These are phyloP conservation scores for Chiloscyllium plagiosum DNA, from an alignment of 2,113 vertebrate species.

Conservation along the genomic window DNA sequence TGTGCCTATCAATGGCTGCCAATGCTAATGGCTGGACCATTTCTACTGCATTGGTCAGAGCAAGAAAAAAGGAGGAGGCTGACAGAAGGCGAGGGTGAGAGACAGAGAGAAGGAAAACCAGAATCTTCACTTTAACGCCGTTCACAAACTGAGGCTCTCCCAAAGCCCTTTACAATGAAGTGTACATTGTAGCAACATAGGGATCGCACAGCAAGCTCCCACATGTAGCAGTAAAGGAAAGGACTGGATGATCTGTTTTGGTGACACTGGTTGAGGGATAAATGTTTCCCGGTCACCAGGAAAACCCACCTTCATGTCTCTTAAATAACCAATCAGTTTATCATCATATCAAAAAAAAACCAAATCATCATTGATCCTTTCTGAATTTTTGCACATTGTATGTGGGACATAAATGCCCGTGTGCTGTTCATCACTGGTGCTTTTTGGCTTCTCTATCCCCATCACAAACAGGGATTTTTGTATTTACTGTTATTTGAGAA, in stretches of 20 bases:
- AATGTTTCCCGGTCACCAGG: not conserved
- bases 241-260: not conserved
- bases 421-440: not conserved
- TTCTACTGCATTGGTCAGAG: not conserved
- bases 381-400: not conserved
- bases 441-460: not conserved
- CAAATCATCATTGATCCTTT: not conserved
- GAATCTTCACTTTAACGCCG: not conserved
- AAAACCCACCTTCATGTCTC: not conserved
- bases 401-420: not conserved
- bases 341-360: not conserved
- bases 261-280: not conserved
- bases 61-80: too few relatives aligned
- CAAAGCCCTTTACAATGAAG: not conserved
- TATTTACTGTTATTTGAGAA: not conserved
- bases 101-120: not conserved
- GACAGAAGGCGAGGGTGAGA: not conserved
- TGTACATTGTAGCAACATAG: not conserved
- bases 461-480: not conserved
- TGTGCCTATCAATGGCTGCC: not conserved
- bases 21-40: not conserved
- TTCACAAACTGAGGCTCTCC: not conserved
- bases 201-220: not conserved
- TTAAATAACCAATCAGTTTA: not conserved
- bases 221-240: not conserved